Evolutionary conservation across 2,797 vertebrate species (phyloP).

Genomic region (Perdix hodgsoniae): DNA sequence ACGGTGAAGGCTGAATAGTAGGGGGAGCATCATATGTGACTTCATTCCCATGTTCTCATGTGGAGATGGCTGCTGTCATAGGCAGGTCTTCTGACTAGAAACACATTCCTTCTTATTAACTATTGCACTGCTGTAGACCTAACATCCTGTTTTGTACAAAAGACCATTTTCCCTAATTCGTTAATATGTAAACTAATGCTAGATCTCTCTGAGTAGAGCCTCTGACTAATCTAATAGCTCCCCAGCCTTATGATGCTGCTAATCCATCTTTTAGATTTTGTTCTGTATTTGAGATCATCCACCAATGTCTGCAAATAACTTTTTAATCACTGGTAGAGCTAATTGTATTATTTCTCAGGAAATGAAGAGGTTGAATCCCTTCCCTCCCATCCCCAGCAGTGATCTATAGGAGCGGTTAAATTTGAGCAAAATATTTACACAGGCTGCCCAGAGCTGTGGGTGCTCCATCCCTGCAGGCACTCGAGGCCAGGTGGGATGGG

Average conservation of each 20-base stretch:
- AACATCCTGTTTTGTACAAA: not conserved
- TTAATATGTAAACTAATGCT: not conserved
- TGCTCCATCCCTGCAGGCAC: too few relatives aligned
- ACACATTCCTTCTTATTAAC: not conserved
- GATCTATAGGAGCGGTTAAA: not conserved
- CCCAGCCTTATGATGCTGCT: not conserved
- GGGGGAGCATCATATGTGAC: not conserved
- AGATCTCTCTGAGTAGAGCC: not conserved
- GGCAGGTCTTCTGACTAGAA: not conserved
- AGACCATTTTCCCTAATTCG: not conserved
- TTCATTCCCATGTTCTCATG: not conserved
- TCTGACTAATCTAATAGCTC: slow-evolving; percentile 47
- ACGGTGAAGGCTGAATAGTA: not conserved
- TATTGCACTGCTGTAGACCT: not conserved
- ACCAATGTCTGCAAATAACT: not conserved
- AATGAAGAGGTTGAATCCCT: not conserved
- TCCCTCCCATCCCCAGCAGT: not conserved
- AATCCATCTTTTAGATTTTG: not conserved
- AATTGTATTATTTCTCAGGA: not conserved
- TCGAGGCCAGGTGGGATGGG: too few relatives aligned
- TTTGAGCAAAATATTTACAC: not conserved
- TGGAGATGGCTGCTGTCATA: not conserved
- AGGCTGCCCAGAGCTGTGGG: too few relatives aligned
- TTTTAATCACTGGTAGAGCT: not conserved
- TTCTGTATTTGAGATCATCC: slow-evolving; percentile 11